Conservation (phyloP, 1,140 invertebrate species). For the Eupeodes corollae region DNA sequence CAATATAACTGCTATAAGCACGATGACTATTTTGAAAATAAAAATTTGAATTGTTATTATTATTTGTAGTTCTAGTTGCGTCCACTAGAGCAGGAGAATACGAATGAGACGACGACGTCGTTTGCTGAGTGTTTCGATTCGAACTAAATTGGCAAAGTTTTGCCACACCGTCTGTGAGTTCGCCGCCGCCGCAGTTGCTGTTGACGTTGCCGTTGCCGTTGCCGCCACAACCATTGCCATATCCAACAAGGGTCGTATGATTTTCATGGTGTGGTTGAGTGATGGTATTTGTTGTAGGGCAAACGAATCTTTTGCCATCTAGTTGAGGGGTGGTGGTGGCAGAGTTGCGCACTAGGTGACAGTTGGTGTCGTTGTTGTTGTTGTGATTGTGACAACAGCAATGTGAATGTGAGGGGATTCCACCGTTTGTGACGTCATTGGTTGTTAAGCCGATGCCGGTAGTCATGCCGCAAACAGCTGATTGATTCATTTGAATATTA, state of each 20-base stretch:
- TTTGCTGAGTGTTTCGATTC: slow-evolving; percentile 15
- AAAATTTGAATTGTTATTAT: not conserved
- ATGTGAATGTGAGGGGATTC: not conserved
- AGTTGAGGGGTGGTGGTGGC: no score
- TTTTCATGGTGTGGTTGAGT: not conserved
- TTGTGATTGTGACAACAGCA: not conserved
- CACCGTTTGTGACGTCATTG: slow-evolving; percentile 9
- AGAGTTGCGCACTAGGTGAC: no score
- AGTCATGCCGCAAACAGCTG: slow-evolving; percentile 15
- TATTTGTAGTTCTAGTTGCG: slow-evolving; percentile 12
- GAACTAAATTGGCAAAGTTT: slow-evolving; percentile 36
- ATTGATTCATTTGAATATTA: no score
- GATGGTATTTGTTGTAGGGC: slow-evolving; percentile 4
- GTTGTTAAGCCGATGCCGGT: slow-evolving; percentile 9
- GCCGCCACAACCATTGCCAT: slow-evolving; percentile 1
- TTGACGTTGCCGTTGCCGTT: not conserved
- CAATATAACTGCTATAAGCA: not conserved
- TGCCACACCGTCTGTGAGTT: slow-evolving; percentile 32
- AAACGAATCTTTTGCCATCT: no score
- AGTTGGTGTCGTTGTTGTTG: slow-evolving; percentile 9
- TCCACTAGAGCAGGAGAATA: slow-evolving; percentile 4
- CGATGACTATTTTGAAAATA: no score
- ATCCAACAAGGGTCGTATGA: slow-evolving; percentile 8
- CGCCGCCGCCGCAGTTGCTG: slow-evolving; percentile 7
- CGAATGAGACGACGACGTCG: not conserved